Conservation (phyloP, 2,113 vertebrate species). For the Otis tarda region DNA sequence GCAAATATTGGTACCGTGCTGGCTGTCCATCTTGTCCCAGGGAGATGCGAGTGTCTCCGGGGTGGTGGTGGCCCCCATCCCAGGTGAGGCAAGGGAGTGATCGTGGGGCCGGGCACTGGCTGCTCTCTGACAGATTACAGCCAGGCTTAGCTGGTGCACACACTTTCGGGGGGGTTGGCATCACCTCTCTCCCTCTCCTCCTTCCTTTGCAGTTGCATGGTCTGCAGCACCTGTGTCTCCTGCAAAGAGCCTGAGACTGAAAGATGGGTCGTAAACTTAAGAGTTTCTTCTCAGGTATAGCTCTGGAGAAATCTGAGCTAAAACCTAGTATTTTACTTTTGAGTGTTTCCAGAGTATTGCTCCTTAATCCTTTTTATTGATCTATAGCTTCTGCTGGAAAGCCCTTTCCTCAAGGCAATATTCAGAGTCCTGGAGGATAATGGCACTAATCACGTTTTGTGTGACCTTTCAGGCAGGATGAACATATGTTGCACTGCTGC, state of each 20-base stretch:
- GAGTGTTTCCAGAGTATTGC: background rate
- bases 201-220: background rate
- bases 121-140: background rate
- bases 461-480: slow-evolving; percentile 15
- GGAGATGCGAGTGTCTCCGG: background rate
- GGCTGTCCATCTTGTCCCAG: background rate
- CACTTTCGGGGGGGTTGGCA: rapidly evolving
- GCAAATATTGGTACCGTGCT: background rate
- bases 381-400: background rate
- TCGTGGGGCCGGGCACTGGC: background rate
- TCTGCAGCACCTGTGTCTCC: rapidly evolving
- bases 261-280: background rate
- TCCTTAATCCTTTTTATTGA: slow-evolving; percentile 40
- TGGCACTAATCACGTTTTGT: slow-evolving; percentile 24
- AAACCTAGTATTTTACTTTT: background rate
- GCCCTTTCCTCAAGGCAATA: slow-evolving; percentile 14
- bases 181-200: background rate
- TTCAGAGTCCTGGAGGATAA: slow-evolving; percentile 37
- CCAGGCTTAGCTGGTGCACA: background rate
- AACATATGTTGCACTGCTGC: slow-evolving; percentile 11
- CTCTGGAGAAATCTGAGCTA: background rate
- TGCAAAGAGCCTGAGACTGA: background rate
- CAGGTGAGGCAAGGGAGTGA: background rate
- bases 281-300: background rate
- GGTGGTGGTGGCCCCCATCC: background rate